Percentiles rank a stretch among this genome's conserved stretches.
These are phyloP conservation scores for Leistus spinibarbis DNA, from an alignment of 2,888 invertebrate species.

Conservation along the genomic window DNA sequence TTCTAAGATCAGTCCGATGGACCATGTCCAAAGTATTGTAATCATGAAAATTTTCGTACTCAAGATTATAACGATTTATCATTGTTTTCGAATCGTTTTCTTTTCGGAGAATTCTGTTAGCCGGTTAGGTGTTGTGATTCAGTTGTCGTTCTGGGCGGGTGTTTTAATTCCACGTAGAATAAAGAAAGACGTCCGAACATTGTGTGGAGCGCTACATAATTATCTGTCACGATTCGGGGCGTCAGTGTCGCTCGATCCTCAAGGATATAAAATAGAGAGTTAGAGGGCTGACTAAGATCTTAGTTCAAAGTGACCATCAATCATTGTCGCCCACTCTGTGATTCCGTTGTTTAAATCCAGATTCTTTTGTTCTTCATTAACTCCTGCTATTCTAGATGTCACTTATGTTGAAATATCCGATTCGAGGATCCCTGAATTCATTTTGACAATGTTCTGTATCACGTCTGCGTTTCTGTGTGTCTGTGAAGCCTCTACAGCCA, in stretches of 20 bases:
- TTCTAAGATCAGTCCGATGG: too few species aligned
- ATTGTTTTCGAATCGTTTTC: too few species aligned
- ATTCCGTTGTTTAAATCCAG: conserved; percentile 28
- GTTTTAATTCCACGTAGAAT: conserved; percentile 23
- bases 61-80: conserved; percentile 27
- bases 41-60: too few species aligned
- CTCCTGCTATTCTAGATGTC: background rate
- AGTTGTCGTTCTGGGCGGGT: background rate
- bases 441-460: too few species aligned
- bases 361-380: conserved; percentile 38
- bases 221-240: conserved; percentile 35
- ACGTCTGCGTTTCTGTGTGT: too few species aligned
- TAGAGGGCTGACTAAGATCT: conserved; percentile 27
- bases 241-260: background rate
- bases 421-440: too few species aligned
- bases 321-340: conserved; percentile 28
- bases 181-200: conserved; percentile 24
- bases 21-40: too few species aligned
- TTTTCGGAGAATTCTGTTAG: conserved; percentile 15
- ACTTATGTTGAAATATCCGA: too few species aligned
- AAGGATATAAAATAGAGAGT: background rate
- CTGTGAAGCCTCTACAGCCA: too few species aligned
- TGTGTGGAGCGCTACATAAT: conserved; percentile 31
- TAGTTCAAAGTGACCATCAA: conserved; percentile 31
- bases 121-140: background rate